phyloP scores from a whole-genome alignment of 2,888 invertebrate genomes.

The Hemicrepidius hirtus region DNA sequence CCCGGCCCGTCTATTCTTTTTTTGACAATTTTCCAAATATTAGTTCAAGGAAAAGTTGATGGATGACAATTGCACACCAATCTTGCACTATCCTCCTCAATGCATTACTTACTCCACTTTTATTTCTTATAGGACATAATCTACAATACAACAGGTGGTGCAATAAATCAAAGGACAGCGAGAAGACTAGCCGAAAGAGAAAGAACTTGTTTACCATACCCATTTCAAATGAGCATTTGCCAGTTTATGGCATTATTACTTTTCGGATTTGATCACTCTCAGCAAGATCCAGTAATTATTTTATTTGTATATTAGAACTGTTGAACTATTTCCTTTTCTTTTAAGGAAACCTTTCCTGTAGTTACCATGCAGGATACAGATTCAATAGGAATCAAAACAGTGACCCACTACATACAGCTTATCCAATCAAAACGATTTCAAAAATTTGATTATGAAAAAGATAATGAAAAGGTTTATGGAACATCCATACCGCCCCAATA shows the following conservation, averaged over 20 bases:
- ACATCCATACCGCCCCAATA: conserved; percentile 75
- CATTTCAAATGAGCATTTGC: conserved; percentile 52
- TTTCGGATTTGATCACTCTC: conserved; percentile 50
- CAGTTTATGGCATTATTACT: conserved; percentile 45
- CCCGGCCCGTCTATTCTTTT: no score
- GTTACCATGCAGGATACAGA: conserved; percentile 68
- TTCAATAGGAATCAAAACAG: conserved; percentile 66
- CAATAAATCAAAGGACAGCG: not conserved
- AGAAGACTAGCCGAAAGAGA: not conserved
- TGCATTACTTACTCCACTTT: no score
- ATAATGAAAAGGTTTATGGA: conserved; percentile 73
- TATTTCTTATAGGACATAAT: not conserved
- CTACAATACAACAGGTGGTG: not conserved
- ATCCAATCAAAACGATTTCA: conserved; percentile 71
- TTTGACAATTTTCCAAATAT: no score
- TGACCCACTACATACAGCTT: conserved; percentile 65
- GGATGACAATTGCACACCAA: no score
- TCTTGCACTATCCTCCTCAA: no score
- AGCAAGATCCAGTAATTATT: conserved; percentile 54
- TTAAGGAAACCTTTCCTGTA: conserved; percentile 67
- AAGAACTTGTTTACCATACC: conserved; percentile 45
- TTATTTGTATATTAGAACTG: not conserved
- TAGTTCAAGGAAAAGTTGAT: no score
- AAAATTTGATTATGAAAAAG: conserved; percentile 75
- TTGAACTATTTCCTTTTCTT: not conserved